Base-by-base conservation (phyloP, 1,140 invertebrate species). In the Armadillidium nasatum region DNA sequence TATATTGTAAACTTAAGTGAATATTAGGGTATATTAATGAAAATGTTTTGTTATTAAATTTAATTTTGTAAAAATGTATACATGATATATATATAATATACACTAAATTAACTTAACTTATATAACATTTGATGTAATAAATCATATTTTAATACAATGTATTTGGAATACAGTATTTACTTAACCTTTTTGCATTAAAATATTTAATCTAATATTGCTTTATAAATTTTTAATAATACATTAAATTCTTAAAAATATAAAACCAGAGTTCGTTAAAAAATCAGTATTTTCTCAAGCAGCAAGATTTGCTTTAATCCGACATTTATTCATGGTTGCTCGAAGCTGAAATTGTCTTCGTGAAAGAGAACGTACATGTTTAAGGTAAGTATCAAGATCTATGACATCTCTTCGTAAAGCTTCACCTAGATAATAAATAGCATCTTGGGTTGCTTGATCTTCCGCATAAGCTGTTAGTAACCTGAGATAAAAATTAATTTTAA, bases 361-460 rank as follows among this genome's bases (percentile, higher is more conserved):
- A 71, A 99, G 87, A 79, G 93, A 91, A 79, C 97, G 90, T 0
- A 99, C 94, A 88, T 98, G 94, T 86, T 98, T 98, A 75, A 99
- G 87, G 87, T 98, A 99, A 67, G 93, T 91, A 83, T 99, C 96
- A 81, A 99, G 85, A 86, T 97, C 95, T 83, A 99, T 95, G 4
- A 96, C 93, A 74, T 93, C 92, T 82, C 92, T 92, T 79, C 95
- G 88, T 72, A 99, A 85, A 23, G 94, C 97, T 87, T 99, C 95
- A n/a, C 95, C 95, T 83, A 99, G 90, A 85, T 96, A 97, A 85
- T 99, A 99, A 82, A 99, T 97, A 72, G 96, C 93, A 89, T 99
- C 97, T 87, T 99, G 97, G 71, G 94, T 91, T 11, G 97, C 96
- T 82, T 96, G 94, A 87, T 99, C 97, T 86, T 99, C 96, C 71